A percentile compares a stretch with the other conserved stretches of the same genome.
These are phyloP conservation scores for Fregetta grallaria DNA, from an alignment of 2,113 vertebrate species.

Conservation along the genomic window DNA sequence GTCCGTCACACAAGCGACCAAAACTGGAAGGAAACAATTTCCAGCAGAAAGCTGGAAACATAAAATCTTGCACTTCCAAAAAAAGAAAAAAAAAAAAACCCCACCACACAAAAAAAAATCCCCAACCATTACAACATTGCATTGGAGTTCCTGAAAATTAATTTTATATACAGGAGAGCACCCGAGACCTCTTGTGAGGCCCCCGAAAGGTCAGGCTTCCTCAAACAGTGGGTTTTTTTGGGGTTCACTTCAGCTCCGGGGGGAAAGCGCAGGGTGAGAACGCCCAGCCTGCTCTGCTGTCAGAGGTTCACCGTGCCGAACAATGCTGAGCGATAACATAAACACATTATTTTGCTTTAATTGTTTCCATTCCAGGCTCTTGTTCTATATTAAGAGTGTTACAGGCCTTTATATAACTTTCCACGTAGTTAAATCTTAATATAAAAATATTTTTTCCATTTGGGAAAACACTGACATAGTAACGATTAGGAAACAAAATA, in stretches of 20 bases:
- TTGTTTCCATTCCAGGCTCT: neutral
- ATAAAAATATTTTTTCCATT: neutral
- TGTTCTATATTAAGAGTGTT: neutral
- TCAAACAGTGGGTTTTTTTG: neutral
- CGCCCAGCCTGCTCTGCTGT: neutral
- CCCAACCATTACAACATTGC: neutral
- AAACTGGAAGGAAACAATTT: neutral
- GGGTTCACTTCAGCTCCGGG: neutral
- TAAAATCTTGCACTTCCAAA: neutral
- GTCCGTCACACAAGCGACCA: fast-evolving
- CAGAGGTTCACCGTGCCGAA: neutral
- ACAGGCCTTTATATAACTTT: neutral
- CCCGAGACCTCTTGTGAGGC: neutral
- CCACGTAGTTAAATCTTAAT: neutral
- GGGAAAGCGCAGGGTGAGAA: neutral
- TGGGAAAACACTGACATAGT: neutral
- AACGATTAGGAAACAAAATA: neutral
- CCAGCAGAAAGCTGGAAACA: neutral
- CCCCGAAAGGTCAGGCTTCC: neutral
- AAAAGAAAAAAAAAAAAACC: neutral
- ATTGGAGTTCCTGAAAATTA: neutral
- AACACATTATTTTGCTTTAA: neutral
- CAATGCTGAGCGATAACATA: neutral
- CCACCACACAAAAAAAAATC: neutral
- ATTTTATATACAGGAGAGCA: neutral